Percentiles rank a stretch among this genome's conserved stretches.
phyloP scores from a whole-genome alignment of 2,113 vertebrate genomes.

The Aegotheles bennettii region DNA sequence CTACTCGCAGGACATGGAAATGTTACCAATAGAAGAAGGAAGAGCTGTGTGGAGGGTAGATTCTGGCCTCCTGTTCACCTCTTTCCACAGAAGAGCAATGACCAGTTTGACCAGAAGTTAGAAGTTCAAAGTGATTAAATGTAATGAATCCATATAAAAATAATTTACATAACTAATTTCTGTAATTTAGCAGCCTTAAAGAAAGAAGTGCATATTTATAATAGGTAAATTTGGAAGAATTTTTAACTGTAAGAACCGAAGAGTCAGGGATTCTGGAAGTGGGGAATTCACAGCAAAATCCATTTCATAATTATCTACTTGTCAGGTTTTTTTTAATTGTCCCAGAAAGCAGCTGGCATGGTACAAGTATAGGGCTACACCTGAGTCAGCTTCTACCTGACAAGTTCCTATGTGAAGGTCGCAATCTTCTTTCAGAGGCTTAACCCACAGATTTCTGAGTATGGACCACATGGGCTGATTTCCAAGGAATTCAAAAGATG shows the following conservation, averaged over 20 bases:
- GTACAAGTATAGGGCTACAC: background rate
- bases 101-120: background rate
- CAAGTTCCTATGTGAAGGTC: background rate
- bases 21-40: background rate
- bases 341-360: background rate
- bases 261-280: background rate
- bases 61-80: rapidly evolving
- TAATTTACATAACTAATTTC: background rate
- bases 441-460: background rate
- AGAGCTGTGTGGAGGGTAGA: too few relatives aligned
- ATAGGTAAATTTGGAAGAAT: background rate
- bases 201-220: background rate
- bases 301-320: background rate
- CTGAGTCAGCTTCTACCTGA: background rate
- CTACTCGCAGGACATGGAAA: background rate
- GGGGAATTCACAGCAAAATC: background rate
- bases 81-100: background rate
- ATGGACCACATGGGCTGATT: background rate
- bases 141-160: background rate
- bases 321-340: background rate
- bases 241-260: background rate
- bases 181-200: background rate
- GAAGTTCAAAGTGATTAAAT: background rate
- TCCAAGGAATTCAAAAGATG: background rate
- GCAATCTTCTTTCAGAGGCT: background rate